Conservation (phyloP, 2,797 vertebrate genomes). For the Morelia viridis region DNA sequence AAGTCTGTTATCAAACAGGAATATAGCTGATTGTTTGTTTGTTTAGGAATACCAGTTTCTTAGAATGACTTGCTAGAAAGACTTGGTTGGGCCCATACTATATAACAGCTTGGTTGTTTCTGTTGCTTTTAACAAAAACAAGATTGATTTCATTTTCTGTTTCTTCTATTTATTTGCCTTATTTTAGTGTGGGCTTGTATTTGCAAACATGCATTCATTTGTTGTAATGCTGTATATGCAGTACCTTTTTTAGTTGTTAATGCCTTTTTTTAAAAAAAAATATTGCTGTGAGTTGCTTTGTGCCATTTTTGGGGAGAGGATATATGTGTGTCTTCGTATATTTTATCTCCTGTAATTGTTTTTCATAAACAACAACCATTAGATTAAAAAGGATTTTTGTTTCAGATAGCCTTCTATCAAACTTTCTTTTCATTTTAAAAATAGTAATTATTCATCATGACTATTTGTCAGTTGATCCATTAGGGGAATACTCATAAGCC, state of each 20-base stretch:
- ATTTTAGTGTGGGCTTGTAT: neutral
- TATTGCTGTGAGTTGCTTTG: neutral
- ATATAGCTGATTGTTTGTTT: neutral
- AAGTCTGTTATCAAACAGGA: neutral
- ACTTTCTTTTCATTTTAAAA: slow-evolving; percentile 19
- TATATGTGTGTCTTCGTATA: neutral
- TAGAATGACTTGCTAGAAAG: neutral
- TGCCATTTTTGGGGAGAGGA: neutral
- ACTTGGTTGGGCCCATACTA: too few relatives aligned
- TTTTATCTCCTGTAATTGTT: neutral
- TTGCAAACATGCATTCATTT: too few relatives aligned
- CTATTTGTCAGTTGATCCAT: slow-evolving; percentile 11
- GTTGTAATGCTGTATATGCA: neutral
- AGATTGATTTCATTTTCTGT: neutral
- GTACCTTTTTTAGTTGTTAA: neutral
- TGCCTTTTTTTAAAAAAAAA: too few relatives aligned
- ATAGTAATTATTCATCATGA: neutral
- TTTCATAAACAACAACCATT: neutral
- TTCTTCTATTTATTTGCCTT: neutral
- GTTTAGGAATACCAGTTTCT: neutral
- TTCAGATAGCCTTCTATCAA: slow-evolving; percentile 1
- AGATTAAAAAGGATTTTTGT: neutral
- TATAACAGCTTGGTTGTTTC: neutral
- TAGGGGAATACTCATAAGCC: slow-evolving; percentile 42
- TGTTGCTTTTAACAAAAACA: neutral